A percentile compares a stretch with the other conserved stretches of the same genome.
These are phyloP conservation scores for Mystacornis crossleyi DNA, from an alignment of 2,113 vertebrate species.

Conservation along the genomic window DNA sequence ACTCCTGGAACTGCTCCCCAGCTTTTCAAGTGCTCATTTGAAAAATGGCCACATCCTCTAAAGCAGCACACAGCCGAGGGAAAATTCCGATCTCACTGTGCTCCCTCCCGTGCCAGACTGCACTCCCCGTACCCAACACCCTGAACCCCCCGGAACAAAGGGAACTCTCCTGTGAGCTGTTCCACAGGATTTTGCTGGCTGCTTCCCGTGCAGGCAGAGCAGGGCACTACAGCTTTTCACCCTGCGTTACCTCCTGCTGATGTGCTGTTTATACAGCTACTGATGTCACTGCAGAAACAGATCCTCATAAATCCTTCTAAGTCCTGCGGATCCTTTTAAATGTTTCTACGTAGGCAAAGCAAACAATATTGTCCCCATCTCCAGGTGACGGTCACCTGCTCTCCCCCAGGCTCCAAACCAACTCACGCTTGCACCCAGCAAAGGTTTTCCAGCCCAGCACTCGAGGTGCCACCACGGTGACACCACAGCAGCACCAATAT, in stretches of 20 bases:
- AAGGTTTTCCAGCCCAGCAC: not conserved
- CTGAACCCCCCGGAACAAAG: too few relatives aligned
- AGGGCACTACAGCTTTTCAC: not conserved
- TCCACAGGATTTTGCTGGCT: not conserved
- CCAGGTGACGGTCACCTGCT: not conserved
- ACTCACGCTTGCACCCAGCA: not conserved
- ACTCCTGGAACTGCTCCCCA: not conserved
- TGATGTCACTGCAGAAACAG: constrained; percentile 21
- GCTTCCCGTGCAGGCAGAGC: not conserved
- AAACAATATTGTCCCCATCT: not conserved
- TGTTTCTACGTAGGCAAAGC: not conserved
- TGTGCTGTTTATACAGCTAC: not conserved
- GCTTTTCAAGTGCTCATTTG: not conserved
- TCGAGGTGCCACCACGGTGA: not conserved
- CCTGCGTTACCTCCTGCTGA: not conserved
- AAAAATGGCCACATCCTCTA: not conserved
- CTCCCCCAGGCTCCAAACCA: not conserved
- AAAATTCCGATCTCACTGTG: not conserved
- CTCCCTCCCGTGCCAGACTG: rapidly evolving
- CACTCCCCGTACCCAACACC: not conserved
- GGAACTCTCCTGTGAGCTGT: not conserved
- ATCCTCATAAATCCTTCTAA: constrained; percentile 36
- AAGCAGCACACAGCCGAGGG: rapidly evolving
- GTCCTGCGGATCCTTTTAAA: constrained; percentile 49
- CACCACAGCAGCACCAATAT: not conserved